A percentile compares a stretch with the other conserved stretches of the same genome.
Evolutionary conservation across 2,888 invertebrate species (phyloP).

Genomic region (Zaprionus obscuricornis): DNA sequence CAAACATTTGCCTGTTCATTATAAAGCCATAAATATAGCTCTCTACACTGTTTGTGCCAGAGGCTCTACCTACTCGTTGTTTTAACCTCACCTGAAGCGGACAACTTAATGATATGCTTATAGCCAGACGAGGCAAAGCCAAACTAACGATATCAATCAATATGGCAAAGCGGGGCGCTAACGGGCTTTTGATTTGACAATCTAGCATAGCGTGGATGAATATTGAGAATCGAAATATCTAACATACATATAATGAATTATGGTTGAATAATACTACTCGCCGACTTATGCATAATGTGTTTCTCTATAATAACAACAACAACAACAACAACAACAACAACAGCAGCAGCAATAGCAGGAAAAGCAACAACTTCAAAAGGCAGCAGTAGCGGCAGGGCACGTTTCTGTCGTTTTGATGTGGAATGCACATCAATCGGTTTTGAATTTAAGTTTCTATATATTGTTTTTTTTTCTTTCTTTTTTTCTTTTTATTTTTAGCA

Average conservation of each 20-base stretch:
- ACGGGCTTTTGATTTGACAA: slow-evolving; percentile 60
- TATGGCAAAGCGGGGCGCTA: slow-evolving; percentile 52
- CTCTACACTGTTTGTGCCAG: slow-evolving; percentile 7
- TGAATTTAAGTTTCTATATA: slow-evolving; percentile 4
- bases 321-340: too few species aligned
- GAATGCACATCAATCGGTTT: slow-evolving; percentile 24
- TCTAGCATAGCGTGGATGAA: too few species aligned
- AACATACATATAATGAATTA: slow-evolving; percentile 40
- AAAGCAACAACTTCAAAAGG: slow-evolving; percentile 13
- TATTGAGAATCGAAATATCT: slow-evolving; percentile 20
- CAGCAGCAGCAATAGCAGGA: too few species aligned
- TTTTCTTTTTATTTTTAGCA: too few species aligned
- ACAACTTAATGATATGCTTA: slow-evolving; percentile 45
- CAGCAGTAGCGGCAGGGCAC: slow-evolving; percentile 13
- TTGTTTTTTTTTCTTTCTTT: background rate
- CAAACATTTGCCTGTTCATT: slow-evolving; percentile 43
- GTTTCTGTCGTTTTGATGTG: slow-evolving; percentile 4
- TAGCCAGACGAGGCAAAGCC: slow-evolving; percentile 29
- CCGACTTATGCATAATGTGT: too few species aligned
- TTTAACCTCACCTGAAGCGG: slow-evolving; percentile 32
- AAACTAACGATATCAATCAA: slow-evolving; percentile 59
- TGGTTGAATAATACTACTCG: slow-evolving; percentile 13
- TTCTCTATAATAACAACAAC: too few species aligned
- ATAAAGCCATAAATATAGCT: slow-evolving; percentile 44
- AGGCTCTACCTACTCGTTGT: too few species aligned